Base-by-base conservation (phyloP, 2,888 invertebrate genomes). In the Leptothorax acervorum region DNA sequence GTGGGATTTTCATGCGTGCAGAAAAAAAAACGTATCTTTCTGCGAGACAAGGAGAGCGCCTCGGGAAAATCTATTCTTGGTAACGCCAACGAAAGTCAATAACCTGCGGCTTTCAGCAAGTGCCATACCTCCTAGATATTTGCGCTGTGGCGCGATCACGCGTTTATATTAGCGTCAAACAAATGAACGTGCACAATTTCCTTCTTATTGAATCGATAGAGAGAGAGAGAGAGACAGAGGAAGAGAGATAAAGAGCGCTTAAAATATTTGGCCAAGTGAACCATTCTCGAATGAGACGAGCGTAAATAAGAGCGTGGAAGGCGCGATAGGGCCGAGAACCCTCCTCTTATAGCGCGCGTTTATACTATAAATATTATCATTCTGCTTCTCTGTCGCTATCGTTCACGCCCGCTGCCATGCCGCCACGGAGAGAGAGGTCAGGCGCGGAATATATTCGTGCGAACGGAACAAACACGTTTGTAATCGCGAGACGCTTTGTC, bases 321-420 rank as follows among this genome's bases (percentile, higher is more conserved):
- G 51, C 60, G 65, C 68, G 84, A 81, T 76, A 71, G 81, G 65
- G 73, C 35, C 60, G 74, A 51, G 51, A n/a, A 74, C 60, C 45
- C 70, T 63, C 66, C 66, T 68, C 74, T 83, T 74, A 51, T 31
- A 55, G 35, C 18, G 57, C 28, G 28, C 66, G 60, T 66, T 39
- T 74, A 53, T 65, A 83, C 55, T 83, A 89, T 68, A 86, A 88
- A 85, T 86, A 87, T 87, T 85, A 70, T 73, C 79, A 71, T 57
- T 79, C 45, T 74, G 74, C 76, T 63, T 85, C 79, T 39, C 84
- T 68, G 31, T 85, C 76, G 55, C 55, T 89, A 83, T 85, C 85
- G 62, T 76, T 63, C 23, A 78, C 55, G 55, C 74, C 60, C 74
- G 74, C 51, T 73, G 70, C 35, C 23, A 48, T 73, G 70, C 35